Conservation (phyloP, 92 coral and sea anemone genomes). For the Plumapathes pennacea region DNA sequence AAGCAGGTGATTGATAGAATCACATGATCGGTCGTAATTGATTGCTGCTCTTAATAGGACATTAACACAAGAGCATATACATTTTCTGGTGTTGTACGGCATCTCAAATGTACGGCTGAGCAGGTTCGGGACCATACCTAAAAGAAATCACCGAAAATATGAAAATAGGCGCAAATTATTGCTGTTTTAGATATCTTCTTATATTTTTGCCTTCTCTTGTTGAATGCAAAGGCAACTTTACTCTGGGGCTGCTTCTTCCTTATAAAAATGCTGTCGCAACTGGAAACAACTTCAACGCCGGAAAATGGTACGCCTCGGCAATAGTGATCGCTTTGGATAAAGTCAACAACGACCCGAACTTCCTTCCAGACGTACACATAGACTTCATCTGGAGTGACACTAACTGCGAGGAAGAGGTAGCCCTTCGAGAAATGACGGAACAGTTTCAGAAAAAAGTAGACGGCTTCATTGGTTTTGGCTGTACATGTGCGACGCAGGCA, state of each 20-base stretch:
- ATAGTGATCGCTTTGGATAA: conserved; percentile 75
- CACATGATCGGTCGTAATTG: too few relatives aligned
- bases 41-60: too few relatives aligned
- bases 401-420: conserved; percentile 57
- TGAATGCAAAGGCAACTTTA: conserved; percentile 57
- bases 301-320: conserved; percentile 70
- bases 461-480: conserved; percentile 88
- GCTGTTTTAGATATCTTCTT: too few relatives aligned
- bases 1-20: too few relatives aligned
- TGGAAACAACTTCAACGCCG: conserved; percentile 17
- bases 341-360: conserved; percentile 62
- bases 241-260: conserved; percentile 80
- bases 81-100: too few relatives aligned
- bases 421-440: conserved; percentile 53
- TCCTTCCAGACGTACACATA: conserved; percentile 59
- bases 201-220: conserved; percentile 8
- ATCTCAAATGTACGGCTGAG: too few relatives aligned
- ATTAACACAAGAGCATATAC: too few relatives aligned
- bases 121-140: too few relatives aligned
- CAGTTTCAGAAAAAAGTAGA: conserved; percentile 71
- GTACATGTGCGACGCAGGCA: conserved; percentile 73
- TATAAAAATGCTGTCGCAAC: conserved; percentile 27
- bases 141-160: too few relatives aligned
- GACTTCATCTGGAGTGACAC: conserved; percentile 85
- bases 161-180: too few relatives aligned